Evolutionary conservation across 2,113 vertebrate genomes (phyloP).

Genomic region (Chauna torquata): DNA sequence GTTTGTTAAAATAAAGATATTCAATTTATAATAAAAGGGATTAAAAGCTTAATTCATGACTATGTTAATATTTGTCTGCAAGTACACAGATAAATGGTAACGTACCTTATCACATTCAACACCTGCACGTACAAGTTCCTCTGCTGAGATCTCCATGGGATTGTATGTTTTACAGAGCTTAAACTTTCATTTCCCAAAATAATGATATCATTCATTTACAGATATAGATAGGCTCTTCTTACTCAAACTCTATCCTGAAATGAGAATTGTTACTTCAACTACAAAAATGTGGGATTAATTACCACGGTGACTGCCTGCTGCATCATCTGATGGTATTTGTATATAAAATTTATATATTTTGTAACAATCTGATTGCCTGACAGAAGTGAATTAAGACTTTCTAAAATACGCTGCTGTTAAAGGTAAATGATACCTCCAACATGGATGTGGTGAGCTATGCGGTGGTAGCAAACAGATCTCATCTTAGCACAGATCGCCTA

Average conservation of each 20-base stretch:
- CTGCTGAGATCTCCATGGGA: slow-evolving; percentile 84
- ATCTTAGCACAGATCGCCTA: slow-evolving; percentile 45
- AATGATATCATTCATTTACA: slow-evolving; percentile 88
- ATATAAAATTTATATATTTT: slow-evolving; percentile 72
- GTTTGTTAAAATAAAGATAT: slow-evolving; percentile 94
- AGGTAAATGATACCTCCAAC: slow-evolving; percentile 63
- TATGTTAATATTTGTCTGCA: slow-evolving; percentile 93
- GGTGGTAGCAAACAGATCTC: slow-evolving; percentile 28
- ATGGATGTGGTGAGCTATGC: slow-evolving; percentile 20
- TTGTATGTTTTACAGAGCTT: slow-evolving; percentile 83
- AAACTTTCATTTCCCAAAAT: slow-evolving; percentile 87
- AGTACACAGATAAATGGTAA: slow-evolving; percentile 87
- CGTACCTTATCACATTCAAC: slow-evolving; percentile 89
- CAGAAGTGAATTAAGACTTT: slow-evolving; percentile 69
- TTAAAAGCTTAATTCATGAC: slow-evolving; percentile 93
- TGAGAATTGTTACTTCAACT: slow-evolving; percentile 75
- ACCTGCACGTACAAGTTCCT: slow-evolving; percentile 87
- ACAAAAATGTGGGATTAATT: slow-evolving; percentile 78
- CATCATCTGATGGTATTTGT: slow-evolving; percentile 61
- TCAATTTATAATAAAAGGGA: slow-evolving; percentile 92
- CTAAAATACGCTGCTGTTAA: slow-evolving; percentile 62
- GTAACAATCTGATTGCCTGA: slow-evolving; percentile 71
- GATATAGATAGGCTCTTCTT: slow-evolving; percentile 82
- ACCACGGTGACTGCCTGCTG: slow-evolving; percentile 61
- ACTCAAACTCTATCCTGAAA: slow-evolving; percentile 76